Evolutionary conservation across 2,888 invertebrate species (phyloP), one percentile per base, ranked within the genome.

Genomic region (Nomada goodeniana): DNA sequence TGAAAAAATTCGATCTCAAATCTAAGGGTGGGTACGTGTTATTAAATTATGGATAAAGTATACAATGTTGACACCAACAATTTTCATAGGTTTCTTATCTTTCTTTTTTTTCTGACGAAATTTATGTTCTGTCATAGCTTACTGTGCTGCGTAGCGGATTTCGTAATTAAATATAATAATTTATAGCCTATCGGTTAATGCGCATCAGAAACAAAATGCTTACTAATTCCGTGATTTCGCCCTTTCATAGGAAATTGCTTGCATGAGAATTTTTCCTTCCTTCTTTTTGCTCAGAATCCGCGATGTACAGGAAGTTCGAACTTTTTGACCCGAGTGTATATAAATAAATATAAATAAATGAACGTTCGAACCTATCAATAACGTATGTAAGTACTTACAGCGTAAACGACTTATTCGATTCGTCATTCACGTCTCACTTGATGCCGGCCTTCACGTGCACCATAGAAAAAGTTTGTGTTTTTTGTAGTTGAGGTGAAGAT

Each of bases 381-480:
- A 47, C 47, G 47, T 15, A 47, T 36, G 36, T 36, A 36, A 36
- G 36, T 36, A 36, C 36, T 36, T 36, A 36, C 26, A 72, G n/a
- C 36, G 61, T 78, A 72, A 72, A 20, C 42, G n/a, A 42, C 20
- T 52, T 26, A 10, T 36, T 11, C 26, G 67, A 78, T 71, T 67
- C 77, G 10, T 80, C 77, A 78, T 79, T 69, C 59, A 3, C 23
- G 29, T 29, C 57, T 52, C 18, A 55, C 20, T 55, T 55, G 42
- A 50, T 52, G 44, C 78, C 61, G 44, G 55, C 23, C 42, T 36
- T 9, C 53, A 42, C 52, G 67, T 52, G 80, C 23, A 52, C 13
- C 47, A 23, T 20, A n/a, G 26, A 9, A 42, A 63, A 70, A 29
- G 26, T 47, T 42, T 20, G 11, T 61, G 10, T 5, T n/a, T 26